phyloP scores from a whole-genome alignment of 2,888 invertebrate genomes.

The Anarsia innoxiella region DNA sequence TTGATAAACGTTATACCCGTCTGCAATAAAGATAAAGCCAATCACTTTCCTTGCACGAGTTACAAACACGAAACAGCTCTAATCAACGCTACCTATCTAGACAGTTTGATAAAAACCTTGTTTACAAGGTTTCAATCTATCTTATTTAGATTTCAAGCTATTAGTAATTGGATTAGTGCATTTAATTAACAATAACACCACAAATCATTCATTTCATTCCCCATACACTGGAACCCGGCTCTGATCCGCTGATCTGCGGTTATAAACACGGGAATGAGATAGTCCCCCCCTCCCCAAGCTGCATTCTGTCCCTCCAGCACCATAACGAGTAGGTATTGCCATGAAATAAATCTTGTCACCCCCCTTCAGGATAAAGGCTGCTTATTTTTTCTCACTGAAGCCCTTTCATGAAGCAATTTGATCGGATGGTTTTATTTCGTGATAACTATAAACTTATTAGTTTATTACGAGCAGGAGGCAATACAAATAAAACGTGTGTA shows the following conservation, averaged over 20 bases:
- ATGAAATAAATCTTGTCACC: conserved; percentile 71
- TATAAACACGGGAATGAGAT: conserved; percentile 32
- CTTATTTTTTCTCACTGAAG: conserved; percentile 64
- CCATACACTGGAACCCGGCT: conserved; percentile 44
- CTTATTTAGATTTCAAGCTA: conserved; percentile 4
- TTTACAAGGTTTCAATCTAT: no score
- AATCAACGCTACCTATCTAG: no score
- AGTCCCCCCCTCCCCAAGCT: conserved; percentile 44
- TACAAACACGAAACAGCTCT: no score
- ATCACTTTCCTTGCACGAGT: background rate
- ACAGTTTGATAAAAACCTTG: no score
- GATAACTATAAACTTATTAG: conserved; percentile 28
- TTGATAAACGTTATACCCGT: no score
- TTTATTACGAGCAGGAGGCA: conserved; percentile 3
- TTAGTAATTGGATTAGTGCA: conserved; percentile 18
- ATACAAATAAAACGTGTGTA: no score
- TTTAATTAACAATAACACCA: conserved; percentile 49
- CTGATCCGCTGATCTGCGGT: conserved; percentile 56
- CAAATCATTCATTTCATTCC: conserved; percentile 56
- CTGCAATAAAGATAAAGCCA: no score
- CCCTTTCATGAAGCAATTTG: conserved; percentile 55
- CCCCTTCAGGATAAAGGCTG: conserved; percentile 67
- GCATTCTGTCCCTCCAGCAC: conserved; percentile 67
- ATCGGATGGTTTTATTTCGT: conserved; percentile 53
- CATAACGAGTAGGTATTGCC: conserved; percentile 66